Evolutionary conservation across 30 jellyfish, hydroid and myxozoan species (phyloP).

Genomic region (Hydra vulgaris): DNA sequence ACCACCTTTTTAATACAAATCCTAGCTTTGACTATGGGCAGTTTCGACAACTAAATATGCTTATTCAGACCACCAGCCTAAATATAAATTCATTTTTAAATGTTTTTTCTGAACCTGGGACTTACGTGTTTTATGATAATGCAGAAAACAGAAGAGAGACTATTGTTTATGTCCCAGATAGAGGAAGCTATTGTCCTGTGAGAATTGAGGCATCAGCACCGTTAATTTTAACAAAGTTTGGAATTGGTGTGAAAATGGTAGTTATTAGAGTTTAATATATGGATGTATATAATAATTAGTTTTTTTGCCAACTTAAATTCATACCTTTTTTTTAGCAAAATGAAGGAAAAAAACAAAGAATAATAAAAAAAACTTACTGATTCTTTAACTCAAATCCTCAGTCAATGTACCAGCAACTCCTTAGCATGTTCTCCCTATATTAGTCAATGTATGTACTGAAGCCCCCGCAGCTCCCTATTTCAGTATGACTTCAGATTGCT

Average conservation of each 20-base stretch:
- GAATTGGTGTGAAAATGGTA: constrained; percentile 11
- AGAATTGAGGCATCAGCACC: constrained; percentile 68
- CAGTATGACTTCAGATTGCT: too few relatives aligned
- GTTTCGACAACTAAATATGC: constrained; percentile 67
- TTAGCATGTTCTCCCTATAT: too few relatives aligned
- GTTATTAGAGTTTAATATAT: background rate
- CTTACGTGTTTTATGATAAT: constrained; percentile 80
- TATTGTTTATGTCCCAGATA: constrained; percentile 68
- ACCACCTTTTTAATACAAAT: constrained; percentile 82
- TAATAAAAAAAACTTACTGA: too few relatives aligned
- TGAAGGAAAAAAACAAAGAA: too few relatives aligned
- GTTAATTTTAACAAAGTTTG: constrained; percentile 33
- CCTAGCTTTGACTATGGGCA: constrained; percentile 84
- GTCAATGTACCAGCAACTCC: too few relatives aligned
- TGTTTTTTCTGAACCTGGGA: constrained; percentile 82
- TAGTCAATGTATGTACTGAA: too few relatives aligned
- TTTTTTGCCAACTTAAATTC: too few relatives aligned
- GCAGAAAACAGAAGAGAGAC: constrained; percentile 72
- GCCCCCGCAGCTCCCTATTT: too few relatives aligned
- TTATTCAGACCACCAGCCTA: constrained; percentile 71
- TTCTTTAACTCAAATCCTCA: too few relatives aligned
- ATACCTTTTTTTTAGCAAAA: too few relatives aligned
- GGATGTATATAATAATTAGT: too few relatives aligned
- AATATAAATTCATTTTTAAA: constrained; percentile 60
- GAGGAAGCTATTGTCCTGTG: constrained; percentile 75